A percentile compares a stretch with the other conserved stretches of the same genome.
phyloP scores from a whole-genome alignment of 2,888 invertebrate genomes.

The Meiosimyza platycephala region DNA sequence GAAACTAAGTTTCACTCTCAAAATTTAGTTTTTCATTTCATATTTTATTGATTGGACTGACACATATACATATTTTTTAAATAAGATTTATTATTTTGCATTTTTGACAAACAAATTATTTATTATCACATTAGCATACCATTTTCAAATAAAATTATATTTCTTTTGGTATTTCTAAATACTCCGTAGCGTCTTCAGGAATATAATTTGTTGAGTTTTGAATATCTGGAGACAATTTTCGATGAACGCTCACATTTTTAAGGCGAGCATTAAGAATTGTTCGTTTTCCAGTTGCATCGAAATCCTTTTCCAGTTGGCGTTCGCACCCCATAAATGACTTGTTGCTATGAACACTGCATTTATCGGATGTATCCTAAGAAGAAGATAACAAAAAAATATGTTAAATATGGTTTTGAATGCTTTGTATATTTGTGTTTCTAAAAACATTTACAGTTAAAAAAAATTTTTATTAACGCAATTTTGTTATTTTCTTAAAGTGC shows the following conservation, averaged over 20 bases:
- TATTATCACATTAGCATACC: too few species aligned
- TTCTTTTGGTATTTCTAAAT: background rate
- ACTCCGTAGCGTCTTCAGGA: constrained; percentile 22
- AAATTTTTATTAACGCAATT: too few species aligned
- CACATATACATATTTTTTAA: too few species aligned
- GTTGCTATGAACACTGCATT: constrained; percentile 33
- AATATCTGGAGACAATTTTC: constrained; percentile 30
- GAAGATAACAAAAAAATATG: background rate
- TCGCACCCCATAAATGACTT: constrained; percentile 27
- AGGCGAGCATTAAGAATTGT: constrained; percentile 20
- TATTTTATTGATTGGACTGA: too few species aligned
- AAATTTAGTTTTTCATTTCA: too few species aligned
- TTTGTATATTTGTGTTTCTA: too few species aligned
- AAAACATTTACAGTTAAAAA: too few species aligned
- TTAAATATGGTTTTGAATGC: background rate
- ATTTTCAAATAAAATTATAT: too few species aligned
- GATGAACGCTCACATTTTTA: constrained; percentile 19
- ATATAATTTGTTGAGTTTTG: constrained; percentile 27
- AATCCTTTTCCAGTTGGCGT: constrained; percentile 17
- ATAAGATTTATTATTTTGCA: too few species aligned
- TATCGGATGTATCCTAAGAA: constrained; percentile 22
- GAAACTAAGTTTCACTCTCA: too few species aligned
- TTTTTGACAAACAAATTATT: too few species aligned
- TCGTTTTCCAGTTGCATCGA: constrained; percentile 17
- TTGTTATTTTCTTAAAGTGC: too few species aligned